phyloP scores from a whole-genome alignment of 2,888 invertebrate species.

The Zaprionus bogoriensis region DNA sequence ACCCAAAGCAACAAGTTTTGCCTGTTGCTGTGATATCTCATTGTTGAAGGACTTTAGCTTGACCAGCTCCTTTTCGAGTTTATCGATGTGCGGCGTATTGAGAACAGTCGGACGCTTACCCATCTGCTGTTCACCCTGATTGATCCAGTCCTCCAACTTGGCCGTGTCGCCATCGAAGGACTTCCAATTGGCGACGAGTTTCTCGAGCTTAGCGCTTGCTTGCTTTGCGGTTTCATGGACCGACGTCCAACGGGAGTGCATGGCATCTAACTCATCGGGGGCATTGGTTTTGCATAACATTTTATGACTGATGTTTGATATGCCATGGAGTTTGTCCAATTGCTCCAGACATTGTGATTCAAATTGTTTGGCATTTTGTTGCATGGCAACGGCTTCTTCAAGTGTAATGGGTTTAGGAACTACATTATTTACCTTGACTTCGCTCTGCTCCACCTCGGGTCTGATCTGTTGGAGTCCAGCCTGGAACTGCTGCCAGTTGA shows the following conservation, averaged over 20 bases:
- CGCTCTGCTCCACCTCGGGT: constrained; percentile 95
- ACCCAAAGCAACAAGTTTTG: constrained; percentile 90
- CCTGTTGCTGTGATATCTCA: constrained; percentile 93
- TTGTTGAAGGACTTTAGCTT: constrained; percentile 91
- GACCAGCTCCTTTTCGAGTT: constrained; percentile 89
- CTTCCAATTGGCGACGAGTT: constrained; percentile 91
- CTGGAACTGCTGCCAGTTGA: constrained; percentile 93
- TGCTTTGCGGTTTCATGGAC: constrained; percentile 92
- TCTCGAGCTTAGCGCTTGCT: constrained; percentile 90
- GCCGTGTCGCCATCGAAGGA: constrained; percentile 90
- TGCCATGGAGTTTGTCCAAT: constrained; percentile 88
- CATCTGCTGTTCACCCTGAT: constrained; percentile 86
- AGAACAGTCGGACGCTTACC: constrained; percentile 85
- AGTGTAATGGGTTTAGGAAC: constrained; percentile 89
- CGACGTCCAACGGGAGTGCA: constrained; percentile 92
- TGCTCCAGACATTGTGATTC: constrained; percentile 91
- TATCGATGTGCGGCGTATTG: constrained; percentile 88
- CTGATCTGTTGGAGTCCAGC: constrained; percentile 90
- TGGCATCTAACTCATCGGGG: constrained; percentile 92
- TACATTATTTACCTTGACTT: constrained; percentile 87
- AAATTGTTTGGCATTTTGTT: constrained; percentile 88
- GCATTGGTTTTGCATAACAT: constrained; percentile 89
- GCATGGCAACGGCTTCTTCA: constrained; percentile 91
- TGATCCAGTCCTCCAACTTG: constrained; percentile 91
- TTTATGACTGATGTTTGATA: constrained; percentile 89